Conservation (phyloP, 92 coral and sea anemone genomes). For the Epizoanthus illoricatus region DNA sequence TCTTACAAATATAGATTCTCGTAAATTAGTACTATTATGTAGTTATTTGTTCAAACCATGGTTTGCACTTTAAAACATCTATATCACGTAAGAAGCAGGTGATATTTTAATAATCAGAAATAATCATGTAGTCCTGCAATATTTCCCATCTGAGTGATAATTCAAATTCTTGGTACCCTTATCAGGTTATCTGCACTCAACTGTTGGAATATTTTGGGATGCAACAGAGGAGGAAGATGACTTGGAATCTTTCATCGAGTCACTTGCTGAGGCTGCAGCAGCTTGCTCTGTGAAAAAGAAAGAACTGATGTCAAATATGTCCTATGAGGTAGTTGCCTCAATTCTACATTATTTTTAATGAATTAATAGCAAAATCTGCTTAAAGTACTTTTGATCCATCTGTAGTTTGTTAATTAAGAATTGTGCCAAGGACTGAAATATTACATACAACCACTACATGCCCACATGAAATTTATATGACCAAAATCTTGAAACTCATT, state of each 20-base stretch:
- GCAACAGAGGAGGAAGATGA: slow-evolving; percentile 59
- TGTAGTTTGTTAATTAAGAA: too few species aligned
- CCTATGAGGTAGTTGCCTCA: too few species aligned
- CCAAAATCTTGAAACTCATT: too few species aligned
- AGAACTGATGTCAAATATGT: neutral
- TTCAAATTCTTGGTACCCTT: neutral
- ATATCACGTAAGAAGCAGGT: slow-evolving; percentile 30
- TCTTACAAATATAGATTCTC: slow-evolving; percentile 41
- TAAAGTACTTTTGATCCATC: too few species aligned
- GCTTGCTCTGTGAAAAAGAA: slow-evolving; percentile 46
- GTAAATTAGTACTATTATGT: slow-evolving; percentile 1
- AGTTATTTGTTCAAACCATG: slow-evolving; percentile 22
- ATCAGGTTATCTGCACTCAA: slow-evolving; percentile 90
- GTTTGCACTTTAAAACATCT: slow-evolving; percentile 14
- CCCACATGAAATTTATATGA: too few species aligned
- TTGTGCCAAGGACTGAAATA: too few species aligned
- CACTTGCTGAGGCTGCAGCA: slow-evolving; percentile 50
- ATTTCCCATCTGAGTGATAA: neutral
- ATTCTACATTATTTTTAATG: too few species aligned
- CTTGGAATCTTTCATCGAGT: slow-evolving; percentile 50
- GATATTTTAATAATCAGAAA: slow-evolving; percentile 1
- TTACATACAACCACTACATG: too few species aligned
- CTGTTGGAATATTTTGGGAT: slow-evolving; percentile 63
- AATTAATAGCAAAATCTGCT: too few species aligned
- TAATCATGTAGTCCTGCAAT: slow-evolving; percentile 16